Evolutionary conservation across 2,888 invertebrate species (phyloP).

Genomic region (Drosophila demipolita): DNA sequence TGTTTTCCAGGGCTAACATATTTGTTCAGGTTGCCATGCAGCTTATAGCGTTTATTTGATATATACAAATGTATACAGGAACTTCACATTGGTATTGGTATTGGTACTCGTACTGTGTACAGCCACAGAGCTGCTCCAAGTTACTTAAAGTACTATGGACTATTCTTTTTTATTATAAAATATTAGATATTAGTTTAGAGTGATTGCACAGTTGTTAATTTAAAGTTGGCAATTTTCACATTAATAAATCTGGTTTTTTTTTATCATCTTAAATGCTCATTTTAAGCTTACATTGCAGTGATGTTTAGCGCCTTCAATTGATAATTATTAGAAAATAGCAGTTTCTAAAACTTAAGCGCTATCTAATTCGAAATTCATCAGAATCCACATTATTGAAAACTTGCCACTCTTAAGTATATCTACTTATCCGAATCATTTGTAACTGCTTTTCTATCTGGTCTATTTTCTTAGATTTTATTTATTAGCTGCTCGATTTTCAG

Average conservation of each 20-base stretch:
- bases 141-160: not conserved
- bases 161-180: too few species aligned
- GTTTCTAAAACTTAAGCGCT: too few species aligned
- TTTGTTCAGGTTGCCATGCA: constrained; percentile 53
- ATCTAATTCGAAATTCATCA: too few species aligned
- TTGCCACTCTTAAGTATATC: accelerated
- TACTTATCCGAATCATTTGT: not conserved
- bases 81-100: not conserved
- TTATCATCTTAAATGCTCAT: not conserved
- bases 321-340: too few species aligned
- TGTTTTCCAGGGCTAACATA: constrained; percentile 57
- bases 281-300: not conserved
- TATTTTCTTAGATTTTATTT: not conserved
- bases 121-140: not conserved
- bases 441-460: not conserved
- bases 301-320: not conserved
- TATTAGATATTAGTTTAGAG: not conserved
- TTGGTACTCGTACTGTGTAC: not conserved
- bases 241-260: not conserved
- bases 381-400: too few species aligned
- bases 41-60: constrained; percentile 18
- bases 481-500: constrained; percentile 14
- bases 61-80: not conserved
- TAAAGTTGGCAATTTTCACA: not conserved
- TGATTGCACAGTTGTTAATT: not conserved